Conservation (phyloP, 1,140 invertebrate species). For the Bombus pascuorum region DNA sequence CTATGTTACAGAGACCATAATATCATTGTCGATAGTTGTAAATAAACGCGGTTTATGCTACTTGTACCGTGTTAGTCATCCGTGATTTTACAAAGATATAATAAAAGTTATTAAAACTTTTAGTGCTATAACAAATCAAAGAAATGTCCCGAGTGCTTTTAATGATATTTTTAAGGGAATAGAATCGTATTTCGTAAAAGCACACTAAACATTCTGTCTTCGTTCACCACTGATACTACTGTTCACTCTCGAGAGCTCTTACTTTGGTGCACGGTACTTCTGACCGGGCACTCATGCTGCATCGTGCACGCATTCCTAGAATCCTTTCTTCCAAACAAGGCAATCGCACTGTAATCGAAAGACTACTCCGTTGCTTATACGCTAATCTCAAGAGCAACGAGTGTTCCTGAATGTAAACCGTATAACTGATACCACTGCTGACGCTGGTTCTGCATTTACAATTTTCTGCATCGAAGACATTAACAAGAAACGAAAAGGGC, state of each 20-base stretch:
- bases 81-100: neutral
- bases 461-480: neutral
- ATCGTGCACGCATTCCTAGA: neutral
- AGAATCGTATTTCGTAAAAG: neutral
- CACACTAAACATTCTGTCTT: neutral
- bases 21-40: constrained; percentile 10
- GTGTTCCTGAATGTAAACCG: neutral
- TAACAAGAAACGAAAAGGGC: neutral
- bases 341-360: neutral
- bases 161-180: neutral
- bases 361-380: neutral
- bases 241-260: neutral
- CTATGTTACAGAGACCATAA: too few species aligned
- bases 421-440: neutral
- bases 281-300: neutral
- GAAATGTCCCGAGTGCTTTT: neutral
- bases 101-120: neutral
- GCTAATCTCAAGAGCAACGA: neutral
- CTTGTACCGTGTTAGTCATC: too few species aligned
- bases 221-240: neutral
- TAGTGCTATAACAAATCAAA: neutral
- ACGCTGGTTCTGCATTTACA: neutral
- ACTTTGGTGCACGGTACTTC: neutral
- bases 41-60: neutral
- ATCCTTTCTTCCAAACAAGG: neutral